These are phyloP conservation scores for Todus mexicanus DNA, from an alignment of 2,797 vertebrate species.

Conservation along the genomic window DNA sequence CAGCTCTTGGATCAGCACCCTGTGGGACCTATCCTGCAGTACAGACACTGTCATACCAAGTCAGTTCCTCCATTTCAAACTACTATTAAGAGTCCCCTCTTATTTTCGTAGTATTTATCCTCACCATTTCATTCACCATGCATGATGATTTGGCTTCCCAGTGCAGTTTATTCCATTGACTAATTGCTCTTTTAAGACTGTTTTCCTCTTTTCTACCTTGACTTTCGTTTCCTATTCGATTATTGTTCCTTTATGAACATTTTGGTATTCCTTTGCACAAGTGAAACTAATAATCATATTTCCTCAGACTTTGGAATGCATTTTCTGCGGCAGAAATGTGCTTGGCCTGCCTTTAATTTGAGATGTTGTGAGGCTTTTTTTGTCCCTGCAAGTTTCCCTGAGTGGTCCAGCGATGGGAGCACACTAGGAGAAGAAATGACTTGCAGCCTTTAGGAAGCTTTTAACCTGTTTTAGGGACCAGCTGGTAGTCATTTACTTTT, in stretches of 20 bases:
- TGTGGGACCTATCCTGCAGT: background rate
- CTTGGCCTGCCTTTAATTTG: background rate
- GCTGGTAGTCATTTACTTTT: background rate
- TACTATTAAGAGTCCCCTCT: background rate
- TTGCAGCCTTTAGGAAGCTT: background rate
- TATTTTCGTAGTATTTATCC: background rate
- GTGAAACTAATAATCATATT: constrained; percentile 38
- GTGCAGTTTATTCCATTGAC: constrained; percentile 25
- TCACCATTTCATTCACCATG: background rate
- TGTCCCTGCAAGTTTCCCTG: background rate
- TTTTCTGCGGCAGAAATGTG: background rate
- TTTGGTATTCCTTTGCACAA: constrained; percentile 32
- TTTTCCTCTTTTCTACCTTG: constrained; percentile 41
- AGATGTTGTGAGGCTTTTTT: background rate
- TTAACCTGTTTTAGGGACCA: background rate
- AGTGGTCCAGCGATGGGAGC: background rate
- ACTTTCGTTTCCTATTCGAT: constrained; percentile 37
- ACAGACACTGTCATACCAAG: accelerated
- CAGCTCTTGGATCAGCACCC: background rate
- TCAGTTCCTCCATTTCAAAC: background rate
- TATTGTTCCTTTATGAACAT: constrained; percentile 31
- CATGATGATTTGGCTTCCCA: constrained; percentile 2
- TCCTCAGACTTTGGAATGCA: constrained; percentile 22
- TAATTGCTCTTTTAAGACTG: constrained; percentile 44
- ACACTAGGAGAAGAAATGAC: background rate